phyloP scores from a whole-genome alignment of 2,797 vertebrate species.

The Borostomias antarcticus region DNA sequence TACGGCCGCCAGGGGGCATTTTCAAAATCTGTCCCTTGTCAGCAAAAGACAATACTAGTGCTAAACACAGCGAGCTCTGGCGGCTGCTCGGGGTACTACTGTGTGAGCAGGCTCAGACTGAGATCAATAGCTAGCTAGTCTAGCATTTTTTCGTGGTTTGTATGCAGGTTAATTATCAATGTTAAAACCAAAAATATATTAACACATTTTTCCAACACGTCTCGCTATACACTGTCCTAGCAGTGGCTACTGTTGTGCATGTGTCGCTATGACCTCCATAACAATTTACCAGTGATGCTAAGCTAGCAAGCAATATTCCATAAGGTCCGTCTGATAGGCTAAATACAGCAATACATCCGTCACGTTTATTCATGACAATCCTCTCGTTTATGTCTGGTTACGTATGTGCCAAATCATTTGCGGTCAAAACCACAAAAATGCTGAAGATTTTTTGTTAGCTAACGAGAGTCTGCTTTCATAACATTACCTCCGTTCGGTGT shows the following conservation, averaged over 20 bases:
- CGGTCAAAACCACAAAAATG: background rate
- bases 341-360: background rate
- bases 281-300: conserved; percentile 19
- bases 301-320: background rate
- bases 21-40: too few species aligned
- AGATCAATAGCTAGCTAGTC: background rate
- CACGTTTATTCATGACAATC: background rate
- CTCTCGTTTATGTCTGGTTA: background rate
- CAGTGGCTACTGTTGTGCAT: background rate
- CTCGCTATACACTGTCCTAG: background rate
- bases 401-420: background rate
- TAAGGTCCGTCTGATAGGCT: background rate
- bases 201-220: background rate
- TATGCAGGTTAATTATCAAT: background rate
- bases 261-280: conserved; percentile 46
- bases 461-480: background rate
- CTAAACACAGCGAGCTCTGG: too few species aligned
- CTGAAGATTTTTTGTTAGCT: background rate
- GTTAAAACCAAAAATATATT: background rate
- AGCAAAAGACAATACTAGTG: too few species aligned
- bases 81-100: too few species aligned
- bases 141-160: background rate
- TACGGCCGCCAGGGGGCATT: too few species aligned
- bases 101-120: too few species aligned
- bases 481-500: conserved; percentile 30